Conservation (phyloP, 2,113 vertebrate genomes). For the Natator depressus region DNA sequence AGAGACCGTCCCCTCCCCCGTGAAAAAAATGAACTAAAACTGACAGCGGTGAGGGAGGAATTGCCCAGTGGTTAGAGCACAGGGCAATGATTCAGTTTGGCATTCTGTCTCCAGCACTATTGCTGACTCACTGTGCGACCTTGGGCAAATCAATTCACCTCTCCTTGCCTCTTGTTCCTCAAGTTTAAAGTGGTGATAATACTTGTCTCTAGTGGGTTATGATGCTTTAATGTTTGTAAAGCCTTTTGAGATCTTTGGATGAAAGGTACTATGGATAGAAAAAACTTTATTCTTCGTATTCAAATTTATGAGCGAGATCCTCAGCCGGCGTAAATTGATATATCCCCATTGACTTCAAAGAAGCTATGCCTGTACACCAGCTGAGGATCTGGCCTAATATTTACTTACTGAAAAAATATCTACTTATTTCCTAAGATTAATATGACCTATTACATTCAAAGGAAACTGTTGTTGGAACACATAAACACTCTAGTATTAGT, state of each 20-base stretch:
- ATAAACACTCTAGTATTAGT: background rate
- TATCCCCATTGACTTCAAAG: background rate
- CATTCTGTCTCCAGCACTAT: background rate
- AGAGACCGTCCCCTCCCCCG: background rate
- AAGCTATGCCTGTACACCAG: background rate
- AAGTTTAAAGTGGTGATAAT: background rate
- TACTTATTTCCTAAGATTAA: background rate
- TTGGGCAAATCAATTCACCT: background rate
- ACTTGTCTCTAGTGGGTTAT: background rate
- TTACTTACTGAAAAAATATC: background rate
- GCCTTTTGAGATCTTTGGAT: background rate
- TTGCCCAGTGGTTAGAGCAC: background rate
- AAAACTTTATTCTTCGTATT: background rate
- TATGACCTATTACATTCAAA: background rate
- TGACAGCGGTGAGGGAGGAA: background rate
- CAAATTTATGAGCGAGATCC: background rate
- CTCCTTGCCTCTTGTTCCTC: background rate
- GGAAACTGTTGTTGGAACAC: background rate
- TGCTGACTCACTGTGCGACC: background rate
- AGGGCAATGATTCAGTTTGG: background rate
- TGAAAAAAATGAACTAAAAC: background rate
- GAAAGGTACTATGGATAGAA: background rate
- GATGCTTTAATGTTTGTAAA: background rate
- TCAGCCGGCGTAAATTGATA: background rate
- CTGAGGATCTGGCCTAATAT: background rate